Evolutionary conservation across 2,113 vertebrate species (phyloP).

Genomic region (Daubentonia madagascariensis): DNA sequence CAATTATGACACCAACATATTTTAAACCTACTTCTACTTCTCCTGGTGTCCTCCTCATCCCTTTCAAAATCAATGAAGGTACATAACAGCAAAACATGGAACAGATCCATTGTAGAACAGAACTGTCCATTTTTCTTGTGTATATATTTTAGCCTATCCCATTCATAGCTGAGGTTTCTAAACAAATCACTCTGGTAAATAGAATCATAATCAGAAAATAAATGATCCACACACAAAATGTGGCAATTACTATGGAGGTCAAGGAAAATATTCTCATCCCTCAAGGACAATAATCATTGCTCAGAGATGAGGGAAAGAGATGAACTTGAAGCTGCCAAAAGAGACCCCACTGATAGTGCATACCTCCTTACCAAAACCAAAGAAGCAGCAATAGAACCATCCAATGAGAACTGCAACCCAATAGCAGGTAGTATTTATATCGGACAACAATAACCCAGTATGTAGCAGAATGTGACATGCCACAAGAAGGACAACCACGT

Average conservation of each 20-base stretch:
- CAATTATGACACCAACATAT: background rate
- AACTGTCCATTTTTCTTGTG: background rate
- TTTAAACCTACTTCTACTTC: background rate
- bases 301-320: background rate
- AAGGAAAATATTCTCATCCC: background rate
- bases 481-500: background rate
- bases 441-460: background rate
- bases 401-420: background rate
- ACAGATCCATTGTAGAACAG: background rate
- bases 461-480: background rate
- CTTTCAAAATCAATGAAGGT: conserved; percentile 3
- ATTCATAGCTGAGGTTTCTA: background rate
- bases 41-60: background rate
- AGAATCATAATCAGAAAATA: conserved; percentile 24
- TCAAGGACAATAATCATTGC: background rate
- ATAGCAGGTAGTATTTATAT: background rate
- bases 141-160: background rate
- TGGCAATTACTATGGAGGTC: background rate
- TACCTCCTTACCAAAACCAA: background rate
- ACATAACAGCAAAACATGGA: background rate
- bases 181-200: background rate
- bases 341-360: background rate
- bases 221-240: background rate
- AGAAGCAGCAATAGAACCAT: background rate
- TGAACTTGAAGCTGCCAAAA: conserved; percentile 19